Conservation (phyloP, 2,888 invertebrate species). For the Cantharis rustica region DNA sequence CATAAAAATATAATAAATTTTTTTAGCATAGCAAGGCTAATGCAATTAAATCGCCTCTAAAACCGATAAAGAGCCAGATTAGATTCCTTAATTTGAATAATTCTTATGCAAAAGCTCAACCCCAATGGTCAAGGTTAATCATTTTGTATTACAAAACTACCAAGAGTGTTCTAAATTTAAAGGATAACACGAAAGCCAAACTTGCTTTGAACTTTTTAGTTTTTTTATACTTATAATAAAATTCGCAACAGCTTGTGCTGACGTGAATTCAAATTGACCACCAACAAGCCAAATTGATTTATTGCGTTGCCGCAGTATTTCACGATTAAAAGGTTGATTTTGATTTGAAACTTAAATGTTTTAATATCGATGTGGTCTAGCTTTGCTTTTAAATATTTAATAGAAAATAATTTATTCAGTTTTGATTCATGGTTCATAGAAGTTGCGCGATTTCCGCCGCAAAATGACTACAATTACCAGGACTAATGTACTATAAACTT, state of each 20-base stretch:
- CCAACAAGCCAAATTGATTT: not conserved
- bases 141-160: not conserved
- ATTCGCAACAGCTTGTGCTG: not conserved
- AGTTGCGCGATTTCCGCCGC: not conserved
- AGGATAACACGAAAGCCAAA: not conserved
- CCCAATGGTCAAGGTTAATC: not conserved
- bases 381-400: not conserved
- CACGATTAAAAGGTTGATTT: not conserved
- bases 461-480: not conserved
- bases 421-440: not conserved
- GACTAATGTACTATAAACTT: not conserved
- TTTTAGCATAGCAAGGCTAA: not conserved
- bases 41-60: not conserved
- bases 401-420: not conserved
- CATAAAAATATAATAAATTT: conserved; percentile 2
- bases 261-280: not conserved
- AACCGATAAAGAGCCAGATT: not conserved
- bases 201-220: not conserved
- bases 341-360: not conserved
- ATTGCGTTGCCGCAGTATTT: not conserved
- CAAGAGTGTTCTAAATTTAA: not conserved
- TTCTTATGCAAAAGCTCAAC: not conserved
- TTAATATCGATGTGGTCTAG: not conserved
- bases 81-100: not conserved
- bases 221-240: not conserved